A percentile compares a stretch with the other conserved stretches of the same genome.
Evolutionary conservation across 1,140 invertebrate species (phyloP).

Genomic region (Ips typographus): DNA sequence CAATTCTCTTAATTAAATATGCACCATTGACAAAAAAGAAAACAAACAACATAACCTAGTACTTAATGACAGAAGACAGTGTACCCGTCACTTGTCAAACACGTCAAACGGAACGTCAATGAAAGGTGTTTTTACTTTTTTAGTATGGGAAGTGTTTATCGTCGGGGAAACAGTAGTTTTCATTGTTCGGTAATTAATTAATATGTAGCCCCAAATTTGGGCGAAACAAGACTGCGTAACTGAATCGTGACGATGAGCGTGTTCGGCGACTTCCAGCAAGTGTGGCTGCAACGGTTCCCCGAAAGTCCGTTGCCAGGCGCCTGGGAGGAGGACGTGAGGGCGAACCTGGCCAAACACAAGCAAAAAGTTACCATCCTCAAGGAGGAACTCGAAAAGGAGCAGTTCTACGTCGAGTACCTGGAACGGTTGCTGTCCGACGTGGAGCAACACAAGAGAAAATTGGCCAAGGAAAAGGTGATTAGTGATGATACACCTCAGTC

Average conservation of each 20-base stretch:
- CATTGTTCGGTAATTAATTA: too few species aligned
- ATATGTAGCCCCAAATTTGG: too few species aligned
- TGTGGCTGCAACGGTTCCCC: slow-evolving; percentile 85
- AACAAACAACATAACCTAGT: too few species aligned
- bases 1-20: too few species aligned
- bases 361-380: slow-evolving; percentile 75
- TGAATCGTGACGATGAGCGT: slow-evolving; percentile 68
- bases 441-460: slow-evolving; percentile 66
- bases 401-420: slow-evolving; percentile 87
- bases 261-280: slow-evolving; percentile 83
- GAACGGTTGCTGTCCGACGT: slow-evolving; percentile 80
- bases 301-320: slow-evolving; percentile 83
- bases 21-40: too few species aligned
- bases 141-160: too few species aligned
- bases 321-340: slow-evolving; percentile 88
- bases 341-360: slow-evolving; percentile 84
- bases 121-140: too few species aligned
- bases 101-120: too few species aligned
- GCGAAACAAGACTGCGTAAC: background rate
- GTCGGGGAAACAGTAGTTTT: too few species aligned
- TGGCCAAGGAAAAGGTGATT: slow-evolving; percentile 42
- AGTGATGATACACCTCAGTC: slow-evolving; percentile 38
- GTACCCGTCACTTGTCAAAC: too few species aligned
- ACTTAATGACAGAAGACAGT: too few species aligned
- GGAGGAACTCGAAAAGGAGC: slow-evolving; percentile 85